Evolutionary conservation across 2,113 vertebrate species (phyloP), one percentile per base, ranked within the genome.

Genomic region (Chunga burmeisteri): DNA sequence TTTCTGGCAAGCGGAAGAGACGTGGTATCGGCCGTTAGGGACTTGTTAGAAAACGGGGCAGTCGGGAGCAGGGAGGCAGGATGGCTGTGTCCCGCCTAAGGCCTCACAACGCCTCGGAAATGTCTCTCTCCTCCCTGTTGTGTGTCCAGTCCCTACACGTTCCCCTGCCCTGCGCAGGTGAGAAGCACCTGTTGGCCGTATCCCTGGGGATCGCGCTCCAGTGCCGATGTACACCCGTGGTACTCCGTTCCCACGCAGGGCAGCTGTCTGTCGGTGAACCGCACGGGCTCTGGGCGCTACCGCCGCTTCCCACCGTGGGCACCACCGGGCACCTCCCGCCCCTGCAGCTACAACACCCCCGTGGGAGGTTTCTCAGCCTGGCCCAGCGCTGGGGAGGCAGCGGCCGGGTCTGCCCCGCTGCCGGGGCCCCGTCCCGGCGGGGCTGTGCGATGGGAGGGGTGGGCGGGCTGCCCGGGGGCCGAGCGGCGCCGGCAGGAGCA

Each of bases 121-220:
- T 0, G 3, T 20, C 17, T 52, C n/a, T 8, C 10, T 26, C 7
- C 8, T 30, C 14, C 8, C 32, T 4, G 9, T 5, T 2, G 5
- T 2, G 44, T 20, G 44, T n/a, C 67, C 34, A 34, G 58, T n/a
- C 58, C 15, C n/a, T 3, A 12, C 8, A 0, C 2, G 10, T 38
- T 19, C 18, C 0, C 13, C 36, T 12, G 55, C 25, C 21, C 44
- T 4, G 25, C 4, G 9, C 22, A 0, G 7, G 40, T 12, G 9
- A n/a, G 44, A 22, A 16, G 44, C 25, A 3, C 49, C 52, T 5
- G n/a, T 4, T 20, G 44, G 22, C 55, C 7, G 4, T 13, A 7
- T 5, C 44, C 40, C 26, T 2, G 6, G 13, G 62, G 23, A 16
- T 26, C 3, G 2, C 6, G 6, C 34, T 6, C 21, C 17, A 2